phyloP scores from a whole-genome alignment of 2,113 vertebrate species.

The Coptodon rendalli region DNA sequence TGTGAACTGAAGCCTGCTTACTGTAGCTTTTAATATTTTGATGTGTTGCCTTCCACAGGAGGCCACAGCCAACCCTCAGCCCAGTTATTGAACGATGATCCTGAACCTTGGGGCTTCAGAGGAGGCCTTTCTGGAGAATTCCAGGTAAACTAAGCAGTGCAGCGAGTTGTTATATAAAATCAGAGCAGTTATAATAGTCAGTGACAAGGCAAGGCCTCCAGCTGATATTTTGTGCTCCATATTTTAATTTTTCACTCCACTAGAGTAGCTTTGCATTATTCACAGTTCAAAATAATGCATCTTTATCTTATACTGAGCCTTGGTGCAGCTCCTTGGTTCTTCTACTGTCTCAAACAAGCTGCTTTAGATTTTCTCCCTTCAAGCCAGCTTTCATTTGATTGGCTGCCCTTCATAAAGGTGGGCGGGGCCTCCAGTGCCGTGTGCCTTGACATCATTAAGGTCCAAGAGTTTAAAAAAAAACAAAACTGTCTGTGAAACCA shows the following conservation, averaged over 20 bases:
- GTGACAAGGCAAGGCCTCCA: background rate
- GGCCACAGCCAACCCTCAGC: constrained; percentile 84
- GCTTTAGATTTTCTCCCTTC: background rate
- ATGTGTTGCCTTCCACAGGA: constrained; percentile 67
- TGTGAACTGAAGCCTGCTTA: background rate
- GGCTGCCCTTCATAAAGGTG: background rate
- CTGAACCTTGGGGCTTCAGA: constrained; percentile 98
- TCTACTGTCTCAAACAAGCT: background rate
- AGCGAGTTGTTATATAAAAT: background rate
- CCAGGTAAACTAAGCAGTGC: constrained; percentile 77
- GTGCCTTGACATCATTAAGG: background rate
- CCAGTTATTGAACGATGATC: constrained; percentile 89
- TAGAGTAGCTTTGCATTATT: background rate
- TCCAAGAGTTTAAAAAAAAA: background rate
- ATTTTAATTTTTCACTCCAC: background rate
- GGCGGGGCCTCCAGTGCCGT: too few species aligned
- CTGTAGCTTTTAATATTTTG: background rate
- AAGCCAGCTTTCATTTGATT: background rate
- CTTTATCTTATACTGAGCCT: background rate
- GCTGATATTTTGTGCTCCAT: background rate
- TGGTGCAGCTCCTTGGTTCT: background rate
- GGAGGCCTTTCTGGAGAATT: constrained; percentile 99
- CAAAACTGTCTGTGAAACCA: background rate
- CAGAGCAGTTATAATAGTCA: background rate
- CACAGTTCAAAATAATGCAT: background rate